Evolutionary conservation across 2,888 invertebrate species (phyloP), one percentile per base, ranked within the genome.

Genomic region (Toxonevra muliebris): DNA sequence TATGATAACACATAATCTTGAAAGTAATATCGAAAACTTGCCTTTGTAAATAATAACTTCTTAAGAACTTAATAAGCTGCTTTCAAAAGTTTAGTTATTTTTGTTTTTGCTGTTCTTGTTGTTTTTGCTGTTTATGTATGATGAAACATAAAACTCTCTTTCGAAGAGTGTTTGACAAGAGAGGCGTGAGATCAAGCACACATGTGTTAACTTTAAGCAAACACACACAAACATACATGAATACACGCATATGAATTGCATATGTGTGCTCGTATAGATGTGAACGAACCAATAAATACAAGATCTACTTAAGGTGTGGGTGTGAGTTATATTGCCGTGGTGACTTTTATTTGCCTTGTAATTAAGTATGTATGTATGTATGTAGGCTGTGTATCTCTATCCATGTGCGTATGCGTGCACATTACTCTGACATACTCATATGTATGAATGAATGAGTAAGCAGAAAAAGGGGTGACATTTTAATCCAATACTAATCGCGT

Each of bases 401-500:
- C 30, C 30, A 30, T 30, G 7, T 2, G 30, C 7, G 7, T 30
- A 30, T 30, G 30, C 30, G 30, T 30, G 2, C 7, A 30, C 30
- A 30, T 30, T 30, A 30, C 19, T 20, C 19, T 1, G 20, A 42
- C 13, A 55, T 30, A 30, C n/a, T 10, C 3, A 20, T 42, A 45
- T 4, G 15, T 17, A 11, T 8, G 4, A 17, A 40, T n/a, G 40
- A 9, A 61, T 65, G 53, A 53, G 57, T 54, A 45, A 45, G 48
- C 54, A 60, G 54, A 66, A 66, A 58, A 52, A 61, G 76, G 80
- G 79, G 78, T 81, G 81, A 81, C 81, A 81, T 82, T 81, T 80
- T 81, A 81, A 82, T 73, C 73, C 74, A 65, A 75, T 76, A 77
- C 76, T 81, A 81, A 82, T 82, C 81, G 78, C 79, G 78, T 80